Evolutionary conservation across 2,113 vertebrate genomes (phyloP), one percentile per base, ranked within the genome.

Genomic region (Acinonyx jubatus): DNA sequence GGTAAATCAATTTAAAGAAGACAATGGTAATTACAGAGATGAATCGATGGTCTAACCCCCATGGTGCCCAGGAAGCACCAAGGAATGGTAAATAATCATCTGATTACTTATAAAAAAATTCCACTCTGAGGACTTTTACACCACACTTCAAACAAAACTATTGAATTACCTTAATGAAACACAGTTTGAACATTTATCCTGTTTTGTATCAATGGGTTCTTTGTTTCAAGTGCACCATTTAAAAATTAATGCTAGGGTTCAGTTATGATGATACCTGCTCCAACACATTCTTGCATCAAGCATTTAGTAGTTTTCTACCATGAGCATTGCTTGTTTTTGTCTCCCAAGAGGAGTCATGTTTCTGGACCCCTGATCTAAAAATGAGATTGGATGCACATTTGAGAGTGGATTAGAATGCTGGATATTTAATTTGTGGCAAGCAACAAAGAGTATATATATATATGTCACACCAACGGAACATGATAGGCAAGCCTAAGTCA

Each of bases 21-120:
- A 81, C 48, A 65, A 2, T 15, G 29, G 41, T 80, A 92, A 69
- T 94, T 61, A 69, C 23, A 57, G 71, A 45, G n/a, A 45, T 33
- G 36, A 82, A 83, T 38, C 76, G 16, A 68, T 94, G 25, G 10
- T 15, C 5, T 29, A 12, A 10, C 25, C 23, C 33, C 18, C 3
- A 12, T 6, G 18, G 48, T 80, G 15, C 45, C 95, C 83, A 36
- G 78, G 31, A 41, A 74, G 38, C 27, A 74, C 38, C 27, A 69
- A 48, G 15, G 52, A 36, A 57, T 91, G 81, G 12, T 66, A 93
- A 86, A 79, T 15, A 89, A 81, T 83, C 41, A 57, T 80, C 15
- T 96, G 13, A 86, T 87, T 69, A 55, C 31, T 89, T 73, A 45
- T 57, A 86, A 65, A 98, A 57, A 68, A 16, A 68, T 18, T 85